phyloP scores from a whole-genome alignment of 2,797 vertebrate species.

The Ceyx erithaca region DNA sequence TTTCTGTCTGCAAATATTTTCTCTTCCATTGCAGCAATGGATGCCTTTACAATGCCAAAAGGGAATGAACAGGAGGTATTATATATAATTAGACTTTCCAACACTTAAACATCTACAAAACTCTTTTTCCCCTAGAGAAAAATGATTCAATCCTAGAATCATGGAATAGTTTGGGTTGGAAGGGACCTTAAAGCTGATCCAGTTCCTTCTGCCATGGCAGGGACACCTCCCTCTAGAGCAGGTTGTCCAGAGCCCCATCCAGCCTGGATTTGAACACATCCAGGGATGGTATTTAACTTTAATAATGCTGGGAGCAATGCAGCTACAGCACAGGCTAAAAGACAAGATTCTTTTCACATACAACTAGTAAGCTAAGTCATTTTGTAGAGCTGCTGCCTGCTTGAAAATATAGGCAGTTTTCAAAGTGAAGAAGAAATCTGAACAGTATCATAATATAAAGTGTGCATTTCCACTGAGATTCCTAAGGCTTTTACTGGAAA shows the following conservation, averaged over 20 bases:
- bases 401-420: neutral
- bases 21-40: neutral
- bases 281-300: neutral
- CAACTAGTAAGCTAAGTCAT: neutral
- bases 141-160: neutral
- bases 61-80: neutral
- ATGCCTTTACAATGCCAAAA: slow-evolving; percentile 29
- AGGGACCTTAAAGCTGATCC: no score
- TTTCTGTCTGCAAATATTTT: slow-evolving; percentile 26
- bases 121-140: neutral
- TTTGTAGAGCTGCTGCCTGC: neutral
- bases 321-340: neutral
- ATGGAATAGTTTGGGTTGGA: no score
- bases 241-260: no score
- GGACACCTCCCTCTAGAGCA: no score
- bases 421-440: neutral
- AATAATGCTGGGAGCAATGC: neutral
- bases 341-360: neutral
- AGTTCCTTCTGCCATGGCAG: no score
- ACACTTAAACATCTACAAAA: slow-evolving; percentile 15
- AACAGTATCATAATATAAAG: neutral
- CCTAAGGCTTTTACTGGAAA: neutral
- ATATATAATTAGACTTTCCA: slow-evolving; percentile 1
- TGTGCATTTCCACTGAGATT: neutral
- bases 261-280: no score